Base-by-base conservation (phyloP, 2,888 invertebrate species). In the Stenotaenia linearis region DNA sequence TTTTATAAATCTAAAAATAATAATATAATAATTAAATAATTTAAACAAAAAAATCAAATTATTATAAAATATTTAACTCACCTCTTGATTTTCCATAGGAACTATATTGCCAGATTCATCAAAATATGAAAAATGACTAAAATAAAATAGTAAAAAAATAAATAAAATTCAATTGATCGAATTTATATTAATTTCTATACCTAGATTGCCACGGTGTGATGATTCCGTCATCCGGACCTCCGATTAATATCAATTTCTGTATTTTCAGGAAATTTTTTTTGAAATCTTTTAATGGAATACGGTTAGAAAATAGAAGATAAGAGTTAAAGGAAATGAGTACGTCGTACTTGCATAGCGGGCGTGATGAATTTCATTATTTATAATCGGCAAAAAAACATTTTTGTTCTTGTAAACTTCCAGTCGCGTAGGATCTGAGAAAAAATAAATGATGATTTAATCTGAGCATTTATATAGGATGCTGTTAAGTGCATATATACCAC, bases 151-250 rank as follows among this genome's bases (percentile, higher is more conserved):
- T n/a, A n/a, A n/a, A n/a, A n/a, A n/a, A n/a, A n/a, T n/a, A n/a
- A n/a, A n/a, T n/a, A n/a, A n/a, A n/a, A n/a, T n/a, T n/a, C n/a
- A n/a, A n/a, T n/a, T n/a, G n/a, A n/a, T n/a, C n/a, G n/a, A n/a
- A n/a, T n/a, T n/a, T n/a, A n/a, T n/a, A n/a, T n/a, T n/a, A n/a
- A n/a, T n/a, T n/a, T n/a, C n/a, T 50, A 50, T 87, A 94, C 94
- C 94, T 94, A 83, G 96, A 96, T 85, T 97, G 92, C 97, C 97
- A 97, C 0, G 97, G 97, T 0, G 95, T 94, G 78, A 97, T 97
- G 3, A 97, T 95, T 45, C 91, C 92, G 87, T 97, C 97, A 85
- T 96, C 92, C 0, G 96, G 96, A 0, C 97, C 96, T 1, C 97
- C 97, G 82, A 97, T 92, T 5, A 97, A 87, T 4, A 97, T 90